Base-by-base conservation (phyloP, 2,888 invertebrate species). In the Acleris literana region DNA sequence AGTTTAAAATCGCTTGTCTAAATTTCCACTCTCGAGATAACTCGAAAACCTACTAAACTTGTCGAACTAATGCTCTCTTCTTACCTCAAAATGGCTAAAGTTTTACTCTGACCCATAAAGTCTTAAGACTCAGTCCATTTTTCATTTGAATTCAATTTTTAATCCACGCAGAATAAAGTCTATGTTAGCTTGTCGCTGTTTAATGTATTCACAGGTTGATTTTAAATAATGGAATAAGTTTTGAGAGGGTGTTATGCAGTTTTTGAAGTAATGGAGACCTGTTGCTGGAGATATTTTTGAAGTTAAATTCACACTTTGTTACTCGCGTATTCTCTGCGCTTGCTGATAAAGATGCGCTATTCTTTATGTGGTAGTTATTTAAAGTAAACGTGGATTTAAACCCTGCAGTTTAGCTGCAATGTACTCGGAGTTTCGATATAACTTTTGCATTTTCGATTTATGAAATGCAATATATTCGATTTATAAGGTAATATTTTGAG, bases 21-120 rank as follows among this genome's bases (percentile, higher is more conserved):
- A 59, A 18, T 63, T 71, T 76, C 75, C 82, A 80, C 75, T 73
- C 72, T 74, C 72, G 68, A 84, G 84, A 87, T 87, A 84, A 84
- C 84, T 84, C 77, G 82, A 83, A 84, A 84, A 86, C 83, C 83
- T 78, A 80, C 87, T 81, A 84, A 85, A 87, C 84, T 88, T 88
- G 87, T 88, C 86, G 85, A 88, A 88, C 88, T 89, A 89, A 89
- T 88, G 87, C 87, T 83, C 87, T 83, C 85, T 87, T 85, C 86
- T 83, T 85, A 84, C 88, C 87, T 85, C 86, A 82, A 87, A 89
- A 89, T 86, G 86, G 87, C 79, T 80, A 79, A 87, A 88, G 84
- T 89, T 88, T 76, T 68, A 66, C 68, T 73, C 72, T 70, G 71
- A 69, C 70, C 73, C 74, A 70, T 72, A 77, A 75, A 69, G 79